Evolutionary conservation across 2,113 vertebrate species (phyloP), one percentile per base, ranked within the genome.

Genomic region (Phyllopteryx taeniolatus): DNA sequence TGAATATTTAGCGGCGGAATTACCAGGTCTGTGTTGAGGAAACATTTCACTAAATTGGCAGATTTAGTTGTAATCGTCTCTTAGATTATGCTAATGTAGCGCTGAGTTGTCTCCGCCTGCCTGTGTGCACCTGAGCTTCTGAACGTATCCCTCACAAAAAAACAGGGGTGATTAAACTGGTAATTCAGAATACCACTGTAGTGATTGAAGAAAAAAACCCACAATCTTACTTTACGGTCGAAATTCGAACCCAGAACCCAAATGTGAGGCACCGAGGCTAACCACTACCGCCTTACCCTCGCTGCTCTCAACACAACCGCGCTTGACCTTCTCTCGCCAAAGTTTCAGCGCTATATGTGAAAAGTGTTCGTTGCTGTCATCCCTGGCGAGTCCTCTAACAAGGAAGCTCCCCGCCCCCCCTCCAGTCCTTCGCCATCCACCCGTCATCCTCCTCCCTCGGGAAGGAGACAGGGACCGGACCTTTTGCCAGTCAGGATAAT

Each of bases 1-100:
- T 87, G 84, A 84, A 88, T 88, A 89, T 86, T 86, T 87, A 80
- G 83, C 75, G 74, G 22, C 70, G 79, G 73, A 83, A 84, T 88
- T 88, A 88, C 77, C 72, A 68, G 57, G 68, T 68, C 70, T 19
- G 78, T 39, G 77, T 79, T 72, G 72, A 84, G 80, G 75, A 83
- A 89, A 85, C 67, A 49, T 87, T 87, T 78, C 46, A 39, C 72
- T 33, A 73, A 77, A 82, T 86, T 85, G 84, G 67, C 79, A 68
- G 86, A 86, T 90, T 67, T 73, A 73, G 76, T 80, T 83, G 75
- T 88, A 86, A 90, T 91, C 78, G 87, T 88, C 69, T 72, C 68
- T 75, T 78, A 78, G 71, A 87, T 85, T 74, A 80, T 81, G 43
- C 72, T 53, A 68, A 82, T 72, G 78, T 75, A 72, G 61, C 20